phyloP scores from a whole-genome alignment of 2,888 invertebrate genomes.

The Yponomeuta evonymella region DNA sequence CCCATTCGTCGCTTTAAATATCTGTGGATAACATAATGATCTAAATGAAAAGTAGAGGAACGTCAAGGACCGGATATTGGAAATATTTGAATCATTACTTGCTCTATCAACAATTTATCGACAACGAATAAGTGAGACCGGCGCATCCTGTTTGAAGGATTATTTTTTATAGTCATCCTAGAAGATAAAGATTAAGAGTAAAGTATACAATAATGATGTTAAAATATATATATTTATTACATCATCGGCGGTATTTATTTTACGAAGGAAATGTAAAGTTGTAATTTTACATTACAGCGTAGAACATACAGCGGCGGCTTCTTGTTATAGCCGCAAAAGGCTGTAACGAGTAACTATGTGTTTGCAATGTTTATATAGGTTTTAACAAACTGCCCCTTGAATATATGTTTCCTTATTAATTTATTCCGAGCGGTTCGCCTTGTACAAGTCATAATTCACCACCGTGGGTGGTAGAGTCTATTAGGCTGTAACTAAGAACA shows the following conservation, averaged over 20 bases:
- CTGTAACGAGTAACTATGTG: neutral
- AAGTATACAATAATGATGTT: neutral
- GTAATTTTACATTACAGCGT: neutral
- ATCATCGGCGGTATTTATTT: neutral
- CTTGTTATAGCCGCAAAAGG: neutral
- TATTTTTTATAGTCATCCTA: no score
- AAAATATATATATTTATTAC: neutral
- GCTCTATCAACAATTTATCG: neutral
- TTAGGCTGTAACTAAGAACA: neutral
- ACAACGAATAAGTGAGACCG: neutral
- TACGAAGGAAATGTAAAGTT: neutral
- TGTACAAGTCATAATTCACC: conserved; percentile 11
- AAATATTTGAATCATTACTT: conserved; percentile 33
- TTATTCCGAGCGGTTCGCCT: neutral
- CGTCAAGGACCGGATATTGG: conserved; percentile 33
- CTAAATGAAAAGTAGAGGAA: neutral
- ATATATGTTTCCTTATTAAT: conserved; percentile 2
- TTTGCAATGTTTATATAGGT: neutral
- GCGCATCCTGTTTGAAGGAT: no score
- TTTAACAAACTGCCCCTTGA: neutral
- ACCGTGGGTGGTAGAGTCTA: conserved; percentile 9
- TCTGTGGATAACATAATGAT: neutral
- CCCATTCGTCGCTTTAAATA: neutral
- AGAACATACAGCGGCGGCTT: neutral
- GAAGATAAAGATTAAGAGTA: no score